Percentiles rank a stretch among this genome's conserved stretches.
These are phyloP conservation scores for Spinus pinus DNA, from an alignment of 2,797 vertebrate species.

Conservation along the genomic window DNA sequence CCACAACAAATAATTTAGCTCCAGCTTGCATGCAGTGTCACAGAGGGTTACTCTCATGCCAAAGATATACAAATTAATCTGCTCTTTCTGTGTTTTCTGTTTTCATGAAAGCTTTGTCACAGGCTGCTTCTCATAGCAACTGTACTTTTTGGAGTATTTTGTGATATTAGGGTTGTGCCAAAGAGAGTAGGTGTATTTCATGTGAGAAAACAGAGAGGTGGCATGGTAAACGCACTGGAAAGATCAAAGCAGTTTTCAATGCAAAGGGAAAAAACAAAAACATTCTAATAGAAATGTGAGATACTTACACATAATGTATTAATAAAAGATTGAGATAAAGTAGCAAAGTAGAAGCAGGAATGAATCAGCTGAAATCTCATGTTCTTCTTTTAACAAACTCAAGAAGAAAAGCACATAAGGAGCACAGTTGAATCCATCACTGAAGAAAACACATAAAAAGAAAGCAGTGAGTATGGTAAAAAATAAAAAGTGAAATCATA, in stretches of 20 bases:
- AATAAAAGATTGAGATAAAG: background rate
- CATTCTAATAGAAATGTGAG: background rate
- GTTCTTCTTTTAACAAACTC: background rate
- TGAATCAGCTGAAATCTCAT: background rate
- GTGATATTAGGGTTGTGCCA: background rate
- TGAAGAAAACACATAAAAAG: background rate
- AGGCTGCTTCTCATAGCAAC: background rate
- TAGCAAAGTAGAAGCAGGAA: background rate
- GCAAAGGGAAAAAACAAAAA: background rate
- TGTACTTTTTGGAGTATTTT: background rate
- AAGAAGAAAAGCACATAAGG: background rate
- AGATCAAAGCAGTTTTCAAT: background rate
- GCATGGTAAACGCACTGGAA: background rate
- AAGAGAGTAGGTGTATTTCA: background rate
- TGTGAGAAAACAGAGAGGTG: background rate
- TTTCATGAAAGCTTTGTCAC: background rate
- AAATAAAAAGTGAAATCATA: background rate
- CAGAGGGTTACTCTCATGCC: background rate
- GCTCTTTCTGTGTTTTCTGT: background rate
- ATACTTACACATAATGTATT: background rate
- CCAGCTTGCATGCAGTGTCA: background rate
- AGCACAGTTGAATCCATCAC: background rate
- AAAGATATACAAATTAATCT: background rate
- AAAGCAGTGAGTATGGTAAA: background rate
- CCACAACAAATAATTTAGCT: background rate